Evolutionary conservation across 1,140 invertebrate species (phyloP), one percentile per base, ranked within the genome.

Genomic region (Drosophila sulfurigaster): DNA sequence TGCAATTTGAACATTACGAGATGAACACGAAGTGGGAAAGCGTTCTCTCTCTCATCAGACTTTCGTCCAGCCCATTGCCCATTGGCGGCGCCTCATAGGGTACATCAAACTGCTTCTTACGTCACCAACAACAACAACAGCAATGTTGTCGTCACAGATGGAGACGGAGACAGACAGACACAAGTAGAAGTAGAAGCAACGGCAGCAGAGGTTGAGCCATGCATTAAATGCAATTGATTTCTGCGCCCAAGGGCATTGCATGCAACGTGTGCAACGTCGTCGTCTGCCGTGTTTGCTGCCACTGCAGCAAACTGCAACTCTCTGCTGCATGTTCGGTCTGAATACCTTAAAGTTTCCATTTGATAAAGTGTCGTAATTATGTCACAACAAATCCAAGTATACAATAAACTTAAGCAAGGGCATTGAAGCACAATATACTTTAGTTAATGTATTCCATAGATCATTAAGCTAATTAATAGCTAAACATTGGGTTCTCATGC

Each of bases 221-320:
- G 80, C 81, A 75, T 83, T 83, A 49, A 81, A 78, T 88, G 80
- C 80, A 88, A 88, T 88, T 88, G 83, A 88, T 89, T 88, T 88
- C 76, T 73, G 70, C 58, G 80, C 83, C 83, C 83, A 89, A 89
- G 83, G 85, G 80, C 80, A 71, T 75, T 70, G 65, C 83, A 89
- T 65, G 70, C 68, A 69, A 69, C 66, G 35, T 56, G 62, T 56
- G 60, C 60, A 43, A 20, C 41, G 30, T 25, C 41, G 10, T 10
- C 35, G 25, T 15, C 28, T 60, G 43, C 65, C 5, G 32, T 30
- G 52, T 38, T 38, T 63, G 60, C 45, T 32, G 38, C 51, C 6
- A 30, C 16, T 65, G 54, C 45, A 13, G 41, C 20, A 45, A 13
- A 30, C n/a, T 46, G 15, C 20, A 6, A 45, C 25, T 35, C 43